Base-by-base conservation (phyloP, 2,888 invertebrate genomes). In the Latheticus oryzae region DNA sequence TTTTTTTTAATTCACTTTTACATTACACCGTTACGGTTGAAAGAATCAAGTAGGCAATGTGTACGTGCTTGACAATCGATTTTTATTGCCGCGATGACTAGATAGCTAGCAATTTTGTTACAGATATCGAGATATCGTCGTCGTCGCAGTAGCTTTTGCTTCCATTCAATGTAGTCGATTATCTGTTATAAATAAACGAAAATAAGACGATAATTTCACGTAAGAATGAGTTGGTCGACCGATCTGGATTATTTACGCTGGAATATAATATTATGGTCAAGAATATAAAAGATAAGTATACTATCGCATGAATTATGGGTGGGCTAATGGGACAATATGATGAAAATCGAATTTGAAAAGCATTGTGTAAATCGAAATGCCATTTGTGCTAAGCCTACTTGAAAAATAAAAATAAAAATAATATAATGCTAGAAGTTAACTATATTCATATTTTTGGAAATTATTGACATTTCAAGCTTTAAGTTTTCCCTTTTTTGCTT, bases 191-290 rank as follows among this genome's bases (percentile, higher is more conserved):
- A 58, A 60, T 60, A 53, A 57, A 60, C 43, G 43, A 60, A 55
- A 59, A 61, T 52, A 53, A 61, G 61, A 48, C 47, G 58, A 57
- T 61, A 61, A 61, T 61, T 61, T 61, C 58, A 61, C 61, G 61
- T 59, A 59, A 61, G 52, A 57, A 51, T 61, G 61, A 42, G 40
- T 53, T n/a, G n/a, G n/a, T n/a, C 2, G 9, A 8, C 1, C n/a
- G 9, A 26, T 26, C 26, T n/a, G n/a, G n/a, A n/a, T n/a, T n/a
- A n/a, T n/a, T n/a, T n/a, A n/a, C n/a, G 24, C 23, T 8, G 3
- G 42, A 24, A 3, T 1, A 7, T 9, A 13, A 23, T 13, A 8
- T n/a, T 42, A 16, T 16, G 19, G 17, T 7, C 3, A 16, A 12
- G n/a, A n/a, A n/a, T n/a, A n/a, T n/a, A n/a, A n/a, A n/a, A n/a